A percentile compares a stretch with the other conserved stretches of the same genome.
Evolutionary conservation across 2,888 invertebrate species (phyloP).

Genomic region (Cantharis flavilabris): DNA sequence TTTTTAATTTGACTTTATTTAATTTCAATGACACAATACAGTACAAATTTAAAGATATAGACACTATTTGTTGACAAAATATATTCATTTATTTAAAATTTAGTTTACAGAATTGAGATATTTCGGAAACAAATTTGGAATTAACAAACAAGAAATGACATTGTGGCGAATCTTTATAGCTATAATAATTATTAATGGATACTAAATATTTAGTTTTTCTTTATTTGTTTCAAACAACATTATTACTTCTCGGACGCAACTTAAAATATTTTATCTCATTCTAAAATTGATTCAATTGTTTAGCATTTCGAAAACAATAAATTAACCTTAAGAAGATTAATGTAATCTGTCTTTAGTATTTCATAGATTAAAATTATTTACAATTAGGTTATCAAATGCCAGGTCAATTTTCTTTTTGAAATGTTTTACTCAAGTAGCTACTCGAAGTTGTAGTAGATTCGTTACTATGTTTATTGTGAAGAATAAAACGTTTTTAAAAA

Average conservation of each 20-base stretch:
- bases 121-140: neutral
- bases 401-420: neutral
- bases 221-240: no score
- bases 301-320: neutral
- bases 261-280: neutral
- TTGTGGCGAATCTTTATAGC: neutral
- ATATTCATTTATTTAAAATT: neutral
- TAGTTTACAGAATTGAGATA: neutral
- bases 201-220: neutral
- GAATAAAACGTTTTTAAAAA: neutral
- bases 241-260: no score
- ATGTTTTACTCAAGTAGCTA: neutral
- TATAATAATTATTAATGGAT: neutral
- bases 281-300: neutral
- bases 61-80: neutral
- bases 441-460: no score
- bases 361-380: neutral
- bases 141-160: neutral
- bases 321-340: neutral
- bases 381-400: neutral
- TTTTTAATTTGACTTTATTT: neutral
- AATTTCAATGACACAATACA: neutral
- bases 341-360: neutral
- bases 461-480: neutral
- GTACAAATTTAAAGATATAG: neutral